A percentile compares a stretch with the other conserved stretches of the same genome.
These are phyloP conservation scores for Heliconius erato DNA, from an alignment of 2,888 invertebrate species.

Conservation along the genomic window DNA sequence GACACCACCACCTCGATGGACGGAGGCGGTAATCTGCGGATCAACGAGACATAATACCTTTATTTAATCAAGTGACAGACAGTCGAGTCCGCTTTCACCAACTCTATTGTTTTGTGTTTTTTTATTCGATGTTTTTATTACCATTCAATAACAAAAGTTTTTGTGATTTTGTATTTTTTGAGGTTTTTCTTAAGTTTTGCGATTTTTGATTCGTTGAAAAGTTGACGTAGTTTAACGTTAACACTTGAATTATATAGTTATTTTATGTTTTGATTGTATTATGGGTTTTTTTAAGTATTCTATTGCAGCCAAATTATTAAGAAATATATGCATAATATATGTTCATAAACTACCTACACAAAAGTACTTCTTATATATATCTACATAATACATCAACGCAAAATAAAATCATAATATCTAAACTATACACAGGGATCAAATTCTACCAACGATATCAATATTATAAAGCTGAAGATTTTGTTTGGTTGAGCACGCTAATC, in stretches of 20 bases:
- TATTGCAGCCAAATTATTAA: neutral
- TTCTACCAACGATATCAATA: no score
- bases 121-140: neutral
- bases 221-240: neutral
- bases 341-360: neutral
- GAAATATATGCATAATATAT: neutral
- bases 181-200: neutral
- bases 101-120: neutral
- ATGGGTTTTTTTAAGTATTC: neutral
- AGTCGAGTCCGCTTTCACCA: slow-evolving; percentile 27
- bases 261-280: neutral
- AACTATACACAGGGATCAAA: no score
- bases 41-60: slow-evolving; percentile 44
- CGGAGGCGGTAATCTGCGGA: slow-evolving; percentile 38
- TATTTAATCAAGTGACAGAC: slow-evolving; percentile 45
- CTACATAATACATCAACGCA: no score
- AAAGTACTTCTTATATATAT: no score
- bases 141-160: neutral
- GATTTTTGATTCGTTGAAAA: neutral
- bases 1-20: slow-evolving; percentile 25
- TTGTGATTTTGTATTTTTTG: neutral
- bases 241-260: neutral
- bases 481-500: no score
- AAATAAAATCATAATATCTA: no score
- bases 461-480: no score